Conservation (phyloP, 2,113 vertebrate species). For the Physeter macrocephalus region DNA sequence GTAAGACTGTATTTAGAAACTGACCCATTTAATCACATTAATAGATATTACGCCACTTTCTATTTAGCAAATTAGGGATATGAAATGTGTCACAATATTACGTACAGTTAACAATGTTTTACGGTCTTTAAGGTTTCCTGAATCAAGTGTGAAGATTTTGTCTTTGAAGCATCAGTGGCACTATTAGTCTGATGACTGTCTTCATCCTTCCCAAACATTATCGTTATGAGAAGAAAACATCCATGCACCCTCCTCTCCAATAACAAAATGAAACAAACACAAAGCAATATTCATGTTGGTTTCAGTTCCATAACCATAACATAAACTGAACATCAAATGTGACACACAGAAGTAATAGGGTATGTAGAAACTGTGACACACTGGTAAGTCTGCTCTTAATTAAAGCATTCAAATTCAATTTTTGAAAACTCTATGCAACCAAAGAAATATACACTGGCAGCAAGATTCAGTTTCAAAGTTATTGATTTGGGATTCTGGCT, state of each 20-base stretch:
- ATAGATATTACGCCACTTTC: neutral
- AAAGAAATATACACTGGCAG: neutral
- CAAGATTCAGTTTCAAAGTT: neutral
- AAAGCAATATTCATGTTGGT: neutral
- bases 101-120: neutral
- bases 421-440: neutral
- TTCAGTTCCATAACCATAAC: neutral
- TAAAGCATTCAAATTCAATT: neutral
- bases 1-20: neutral
- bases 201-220: neutral
- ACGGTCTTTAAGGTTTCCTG: slow-evolving; percentile 19
- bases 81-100: neutral
- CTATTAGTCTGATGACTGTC: neutral
- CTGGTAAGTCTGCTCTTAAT: neutral
- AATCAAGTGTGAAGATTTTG: neutral
- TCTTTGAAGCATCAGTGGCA: neutral
- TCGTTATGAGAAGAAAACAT: neutral
- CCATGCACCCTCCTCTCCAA: neutral
- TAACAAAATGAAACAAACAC: neutral
- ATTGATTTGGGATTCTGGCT: neutral
- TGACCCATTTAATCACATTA: neutral
- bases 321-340: neutral
- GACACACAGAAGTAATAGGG: neutral
- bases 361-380: neutral
- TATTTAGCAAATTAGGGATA: neutral